phyloP scores from a whole-genome alignment of 2,797 vertebrate genomes.

The Peromyscus eremicus region DNA sequence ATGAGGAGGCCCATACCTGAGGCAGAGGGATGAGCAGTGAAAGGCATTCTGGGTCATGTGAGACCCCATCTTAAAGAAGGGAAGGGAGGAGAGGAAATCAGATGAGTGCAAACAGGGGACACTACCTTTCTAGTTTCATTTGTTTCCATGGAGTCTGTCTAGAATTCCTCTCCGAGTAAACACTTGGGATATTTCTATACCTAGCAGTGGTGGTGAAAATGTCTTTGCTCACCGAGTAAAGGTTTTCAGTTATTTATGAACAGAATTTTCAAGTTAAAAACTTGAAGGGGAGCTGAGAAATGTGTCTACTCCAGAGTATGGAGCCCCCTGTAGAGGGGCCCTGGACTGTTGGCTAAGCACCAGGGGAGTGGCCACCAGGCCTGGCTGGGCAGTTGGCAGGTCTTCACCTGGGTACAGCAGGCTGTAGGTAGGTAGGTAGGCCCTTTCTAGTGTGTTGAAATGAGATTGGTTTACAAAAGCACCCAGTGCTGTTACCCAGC shows the following conservation, averaged over 20 bases:
- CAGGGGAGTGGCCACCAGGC: slow-evolving; percentile 82
- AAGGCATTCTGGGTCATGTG: neutral
- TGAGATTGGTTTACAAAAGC: slow-evolving; percentile 61
- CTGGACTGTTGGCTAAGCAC: slow-evolving; percentile 63
- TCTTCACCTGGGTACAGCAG: neutral
- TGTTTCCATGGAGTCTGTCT: slow-evolving; percentile 64
- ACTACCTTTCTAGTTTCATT: slow-evolving; percentile 75
- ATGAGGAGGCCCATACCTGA: too few species aligned
- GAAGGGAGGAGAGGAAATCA: neutral
- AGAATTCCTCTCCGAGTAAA: slow-evolving; percentile 83
- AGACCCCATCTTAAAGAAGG: neutral
- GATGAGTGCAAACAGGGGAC: slow-evolving; percentile 29
- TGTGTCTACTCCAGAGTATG: slow-evolving; percentile 77
- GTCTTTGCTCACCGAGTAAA: slow-evolving; percentile 77
- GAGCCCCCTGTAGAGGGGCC: slow-evolving; percentile 81
- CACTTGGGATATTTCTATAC: slow-evolving; percentile 82
- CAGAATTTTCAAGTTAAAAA: slow-evolving; percentile 78
- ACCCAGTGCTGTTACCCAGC: slow-evolving; percentile 40
- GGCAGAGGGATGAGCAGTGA: neutral
- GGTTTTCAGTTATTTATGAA: slow-evolving; percentile 71
- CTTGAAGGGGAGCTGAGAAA: slow-evolving; percentile 51
- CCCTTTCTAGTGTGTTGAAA: neutral
- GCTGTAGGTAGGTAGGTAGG: neutral
- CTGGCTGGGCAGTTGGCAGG: too few species aligned
- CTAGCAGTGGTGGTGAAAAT: slow-evolving; percentile 70